Base-by-base conservation (phyloP, 2,888 invertebrate genomes). In the Muschampia plurimacula region DNA sequence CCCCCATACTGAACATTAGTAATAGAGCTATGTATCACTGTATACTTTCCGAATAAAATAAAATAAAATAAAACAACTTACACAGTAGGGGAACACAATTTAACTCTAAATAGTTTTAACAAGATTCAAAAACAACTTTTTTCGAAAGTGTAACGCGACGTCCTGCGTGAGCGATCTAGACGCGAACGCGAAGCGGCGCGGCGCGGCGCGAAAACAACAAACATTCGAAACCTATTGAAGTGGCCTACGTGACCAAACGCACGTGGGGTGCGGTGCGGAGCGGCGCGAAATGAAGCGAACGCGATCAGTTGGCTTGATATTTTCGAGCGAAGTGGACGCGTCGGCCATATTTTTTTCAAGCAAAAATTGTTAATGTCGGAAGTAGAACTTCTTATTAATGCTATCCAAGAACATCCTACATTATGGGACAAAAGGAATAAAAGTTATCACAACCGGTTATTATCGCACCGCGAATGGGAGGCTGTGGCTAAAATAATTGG, bases 151-250 rank as follows among this genome's bases (percentile, higher is more conserved):
- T 44, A 3, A 44, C 44, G 44, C 44, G 44, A 44, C 55, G 62
- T 62, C 39, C 62, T 62, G 22, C 62, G 62, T 32, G 62, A 62
- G 65, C 65, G 65, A 46, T 46, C 65, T 65, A 13, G 65, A 65
- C 44, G 65, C 65, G 65, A 65, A 65, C 65, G 65, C 65, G 46
- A 65, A 65, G 32, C 32, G 32, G 32, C 32, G 32, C 32, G 32
- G 32, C 32, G 32, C 32, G 32, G 32, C 32, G 32, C 65, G 65
- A 44, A 65, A 65, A 65, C 41, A 65, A 65, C 22, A 44, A 65
- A 65, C 22, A 62, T 13, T 62, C 32, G 65, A 65, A 15, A 55
- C 55, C 55, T 55, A 55, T 55, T 55, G 55, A 13, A 55, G 15
- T 57, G 62, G 36, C 62, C 62, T 39, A 62, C 39, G 62, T 62